Base-by-base conservation (phyloP, 2,888 invertebrate genomes). In the Drosophila pegasa region DNA sequence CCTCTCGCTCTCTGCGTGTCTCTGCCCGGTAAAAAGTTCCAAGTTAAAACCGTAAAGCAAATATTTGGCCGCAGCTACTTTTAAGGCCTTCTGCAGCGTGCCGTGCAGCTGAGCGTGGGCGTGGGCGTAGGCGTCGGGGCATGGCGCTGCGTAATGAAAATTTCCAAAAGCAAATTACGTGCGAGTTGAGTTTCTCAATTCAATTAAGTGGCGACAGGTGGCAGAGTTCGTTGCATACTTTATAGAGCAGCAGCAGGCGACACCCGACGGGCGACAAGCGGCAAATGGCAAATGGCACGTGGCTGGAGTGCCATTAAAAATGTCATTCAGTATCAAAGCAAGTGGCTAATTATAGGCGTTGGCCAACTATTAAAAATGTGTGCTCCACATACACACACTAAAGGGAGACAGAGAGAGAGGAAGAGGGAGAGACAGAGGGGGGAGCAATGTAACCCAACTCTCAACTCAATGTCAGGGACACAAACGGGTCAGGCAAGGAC, bases 201-300 rank as follows among this genome's bases (percentile, higher is more conserved):
- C 87, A 87, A 84, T 84, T 84, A 87, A 79, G 84, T 79, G 87
- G 60, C 71, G 69, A 76, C 76, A 76, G 71, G 71, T 74, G 73
- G 50, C 50, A 50, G 50, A 33, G 50, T 16, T 25, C 50, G 33
- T 50, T 35, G 50, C 50, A 33, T 50, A 35, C 50, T 16, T 33
- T 25, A 25, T 1, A n/a, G 50, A 16, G 33, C 33, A 20, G 33
- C 20, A 9, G 33, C 20, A 7, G 29, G 16, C 3, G 20, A 60
- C 55, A 64, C 29, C 41, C 40, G 16, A 22, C n/a, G 8, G 7
- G 29, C 9, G 41, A 22, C 40, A 41, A 29, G 50, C 25, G 61
- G 57, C 55, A 54, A 47, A 20, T 25, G 60, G 47, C 29, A 18
- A 20, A 22, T 5, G 50, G 41, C 48, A 43, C 41, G 51, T 45